Evolutionary conservation across 2,113 vertebrate species (phyloP), one percentile per base, ranked within the genome.

Genomic region (Nestor notabilis): DNA sequence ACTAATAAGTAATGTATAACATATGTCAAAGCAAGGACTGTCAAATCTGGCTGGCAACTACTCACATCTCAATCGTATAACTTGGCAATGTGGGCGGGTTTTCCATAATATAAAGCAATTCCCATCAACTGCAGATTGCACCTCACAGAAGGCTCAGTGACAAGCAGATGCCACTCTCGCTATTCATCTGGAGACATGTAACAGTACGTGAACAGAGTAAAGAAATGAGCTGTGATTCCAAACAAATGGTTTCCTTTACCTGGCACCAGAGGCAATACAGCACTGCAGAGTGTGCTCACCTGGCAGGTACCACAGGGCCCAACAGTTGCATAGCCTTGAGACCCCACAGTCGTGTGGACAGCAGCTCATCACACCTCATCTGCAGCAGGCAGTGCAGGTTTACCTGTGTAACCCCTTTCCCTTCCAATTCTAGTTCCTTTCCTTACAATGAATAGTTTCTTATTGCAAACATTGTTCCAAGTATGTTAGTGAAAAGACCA

Each of bases 71-170:
- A 44, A 2, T 77, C 35, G 3, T 47, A 1, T 74, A 43, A 90
- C 81, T 90, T 91, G 91, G 79, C 95, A 95, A 14, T 23, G 37
- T 56, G 69, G 61, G 43, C 0, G 0, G 1, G 37, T 89, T 93
- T 87, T 78, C 84, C 56, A 15, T 72, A 61, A 75, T 27, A 56
- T 53, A 49, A 83, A 83, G 82, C 76, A 78, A 43, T 90, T 87
- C 90, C 14, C 1, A 81, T 75, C 82, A 88, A 52, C 76, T 94
- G 72, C 96, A 96, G 92, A 93, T 96, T 91, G 79, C 82, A 92
- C 79, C 95, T 96, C 93, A 93, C 94, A 96, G 94, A 95, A 94
- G 87, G 95, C 81, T 92, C 50, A 1, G 84, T 53, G 83, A 69
- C 64, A 87, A 95, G 82, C 95, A 94, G 95, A 93, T 94, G 95